These are phyloP conservation scores for Euphydryas editha DNA, from an alignment of 2,888 invertebrate genomes.

Conservation along the genomic window DNA sequence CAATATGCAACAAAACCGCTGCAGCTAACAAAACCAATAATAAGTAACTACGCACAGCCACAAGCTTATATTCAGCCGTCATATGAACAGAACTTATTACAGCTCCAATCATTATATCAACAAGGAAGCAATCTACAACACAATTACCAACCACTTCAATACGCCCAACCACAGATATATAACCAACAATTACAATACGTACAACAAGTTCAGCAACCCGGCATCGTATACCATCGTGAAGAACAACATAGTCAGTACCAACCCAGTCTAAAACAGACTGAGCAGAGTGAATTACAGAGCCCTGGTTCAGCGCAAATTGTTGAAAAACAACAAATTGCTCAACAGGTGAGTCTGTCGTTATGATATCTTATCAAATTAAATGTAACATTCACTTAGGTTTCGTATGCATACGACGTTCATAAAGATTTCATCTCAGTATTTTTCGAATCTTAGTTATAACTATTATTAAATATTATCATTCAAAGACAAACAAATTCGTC, in stretches of 20 bases:
- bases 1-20: conserved; percentile 47
- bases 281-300: conserved; percentile 37
- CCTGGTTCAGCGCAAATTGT: conserved; percentile 34
- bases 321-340: conserved; percentile 45
- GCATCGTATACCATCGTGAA: conserved; percentile 32
- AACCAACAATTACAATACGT: conserved; percentile 37
- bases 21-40: conserved; percentile 37
- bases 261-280: conserved; percentile 34
- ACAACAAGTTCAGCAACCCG: conserved; percentile 40
- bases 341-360: conserved; percentile 31
- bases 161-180: conserved; percentile 38
- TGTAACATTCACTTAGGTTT: too few relatives aligned
- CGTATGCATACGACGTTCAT: too few relatives aligned
- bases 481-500: too few relatives aligned
- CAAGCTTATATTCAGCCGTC: conserved; percentile 36
- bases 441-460: too few relatives aligned
- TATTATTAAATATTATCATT: too few relatives aligned
- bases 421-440: too few relatives aligned
- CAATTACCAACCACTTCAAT: conserved; percentile 34
- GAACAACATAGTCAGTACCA: conserved; percentile 32
- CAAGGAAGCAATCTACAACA: conserved; percentile 35
- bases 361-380: too few relatives aligned
- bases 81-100: conserved; percentile 35
- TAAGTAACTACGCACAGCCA: conserved; percentile 35
- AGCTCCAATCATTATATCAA: conserved; percentile 21